These are phyloP conservation scores for Sialia sialis DNA, from an alignment of 2,113 vertebrate genomes.

Conservation along the genomic window DNA sequence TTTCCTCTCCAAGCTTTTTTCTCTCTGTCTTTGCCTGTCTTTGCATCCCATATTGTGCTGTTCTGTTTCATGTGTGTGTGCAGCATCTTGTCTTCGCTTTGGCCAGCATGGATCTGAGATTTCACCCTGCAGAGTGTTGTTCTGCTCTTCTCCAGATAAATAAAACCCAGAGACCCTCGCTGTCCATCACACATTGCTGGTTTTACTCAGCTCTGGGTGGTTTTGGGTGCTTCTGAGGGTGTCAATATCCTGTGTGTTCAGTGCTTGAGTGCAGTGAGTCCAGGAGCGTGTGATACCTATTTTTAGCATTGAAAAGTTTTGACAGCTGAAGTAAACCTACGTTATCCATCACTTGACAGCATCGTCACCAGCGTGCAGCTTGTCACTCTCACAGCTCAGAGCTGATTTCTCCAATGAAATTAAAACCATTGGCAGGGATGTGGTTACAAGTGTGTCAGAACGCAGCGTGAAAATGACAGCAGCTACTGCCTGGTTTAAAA, in stretches of 20 bases:
- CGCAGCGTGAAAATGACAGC: neutral
- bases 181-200: neutral
- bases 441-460: neutral
- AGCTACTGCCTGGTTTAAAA: neutral
- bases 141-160: neutral
- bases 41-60: neutral
- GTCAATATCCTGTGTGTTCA: neutral
- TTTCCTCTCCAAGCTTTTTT: neutral
- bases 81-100: neutral
- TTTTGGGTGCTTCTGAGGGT: neutral
- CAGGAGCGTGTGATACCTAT: conserved; percentile 28
- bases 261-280: neutral
- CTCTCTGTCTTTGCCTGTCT: neutral
- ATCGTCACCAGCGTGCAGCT: neutral
- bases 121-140: neutral
- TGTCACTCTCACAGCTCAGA: conserved; percentile 28
- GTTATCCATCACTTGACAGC: conserved; percentile 8
- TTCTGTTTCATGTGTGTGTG: neutral
- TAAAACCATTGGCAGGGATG: conserved; percentile 27
- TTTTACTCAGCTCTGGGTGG: neutral
- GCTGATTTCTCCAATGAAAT: neutral
- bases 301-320: conserved; percentile 39
- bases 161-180: neutral
- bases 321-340: conserved; percentile 13
- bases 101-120: neutral